These are phyloP conservation scores for Muscicapa comitata DNA, from an alignment of 2,797 vertebrate species.

Conservation along the genomic window DNA sequence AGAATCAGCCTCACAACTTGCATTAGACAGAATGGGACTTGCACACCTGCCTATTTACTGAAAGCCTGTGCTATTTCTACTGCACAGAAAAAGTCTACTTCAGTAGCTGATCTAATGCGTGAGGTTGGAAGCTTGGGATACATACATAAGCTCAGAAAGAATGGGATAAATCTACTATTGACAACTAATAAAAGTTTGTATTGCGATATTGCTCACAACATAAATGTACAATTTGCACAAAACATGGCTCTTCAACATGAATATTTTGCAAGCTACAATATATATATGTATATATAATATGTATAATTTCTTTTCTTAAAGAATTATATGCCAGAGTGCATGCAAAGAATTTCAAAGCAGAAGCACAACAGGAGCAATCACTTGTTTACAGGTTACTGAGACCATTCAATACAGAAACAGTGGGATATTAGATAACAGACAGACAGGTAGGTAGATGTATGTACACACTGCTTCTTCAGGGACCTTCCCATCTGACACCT, in stretches of 20 bases:
- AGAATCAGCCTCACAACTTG: neutral
- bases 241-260: conserved; percentile 66
- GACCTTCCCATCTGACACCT: neutral
- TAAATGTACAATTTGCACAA: conserved; percentile 71
- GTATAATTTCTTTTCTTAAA: conserved; percentile 51
- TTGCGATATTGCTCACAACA: conserved; percentile 63
- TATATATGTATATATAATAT: conserved; percentile 61
- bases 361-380: conserved; percentile 64
- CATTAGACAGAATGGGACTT: neutral
- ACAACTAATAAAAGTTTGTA: conserved; percentile 58
- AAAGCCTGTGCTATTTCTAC: conserved; percentile 5
- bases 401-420: conserved; percentile 64
- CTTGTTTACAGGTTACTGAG: conserved; percentile 62
- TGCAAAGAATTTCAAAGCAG: conserved; percentile 62
- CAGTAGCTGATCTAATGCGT: conserved; percentile 26
- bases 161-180: conserved; percentile 2
- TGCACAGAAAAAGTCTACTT: conserved; percentile 1
- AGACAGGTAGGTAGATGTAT: conserved; percentile 32
- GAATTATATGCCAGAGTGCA: conserved; percentile 63
- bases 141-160: neutral
- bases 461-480: conserved; percentile 38
- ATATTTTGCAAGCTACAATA: conserved; percentile 61
- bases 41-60: neutral
- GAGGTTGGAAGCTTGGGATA: conserved; percentile 22
- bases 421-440: conserved; percentile 33